Base-by-base conservation (phyloP, 2,113 vertebrate species). In the Eretmochelys imbricata region DNA sequence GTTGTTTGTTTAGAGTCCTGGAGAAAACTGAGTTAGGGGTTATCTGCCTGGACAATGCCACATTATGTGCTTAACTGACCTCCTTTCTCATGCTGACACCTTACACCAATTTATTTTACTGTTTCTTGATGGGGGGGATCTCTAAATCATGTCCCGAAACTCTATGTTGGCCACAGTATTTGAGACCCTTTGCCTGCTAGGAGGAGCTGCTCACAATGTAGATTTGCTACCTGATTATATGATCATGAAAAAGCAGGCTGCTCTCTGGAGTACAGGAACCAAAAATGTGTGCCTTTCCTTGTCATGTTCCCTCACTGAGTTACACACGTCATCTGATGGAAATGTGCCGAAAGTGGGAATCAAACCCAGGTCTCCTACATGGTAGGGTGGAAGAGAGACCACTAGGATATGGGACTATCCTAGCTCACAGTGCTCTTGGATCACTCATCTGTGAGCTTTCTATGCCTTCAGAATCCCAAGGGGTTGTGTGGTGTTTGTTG, bases 151-250 rank as follows among this genome's bases (percentile, higher is more conserved):
- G 13, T 12, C 42, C 42, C 27, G 84, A 80, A 81, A 82, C 81
- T 53, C 55, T 72, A 7, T 25, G 9, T 0, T 1, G 0, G 25
- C 12, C 12, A 14, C 42, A 78, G 3, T 46, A 31, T 13, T 79
- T 79, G 29, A 79, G 55, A 5, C 53, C 78, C 49, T 84, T 89
- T 16, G 49, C 35, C 53, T 91, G 42, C 51, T 82, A 50, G 50
- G 84, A 79, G 79, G 75, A 84, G 29, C 42, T 35, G 5, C 19
- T 49, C 76, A 87, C 69, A 31, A 83, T 75, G 38, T 10, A 31
- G 24, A 76, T 5, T 0, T 54, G 20, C 85, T 29, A 12, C 46
- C 55, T 85, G 8, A 55, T 57, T 89, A 62, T 16, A 49, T 38
- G 38, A 5, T 38, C 20, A 2, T 55, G 53, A 55, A 87, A 55